Conservation (phyloP, 2,797 vertebrate species). For the Acomys russatus region DNA sequence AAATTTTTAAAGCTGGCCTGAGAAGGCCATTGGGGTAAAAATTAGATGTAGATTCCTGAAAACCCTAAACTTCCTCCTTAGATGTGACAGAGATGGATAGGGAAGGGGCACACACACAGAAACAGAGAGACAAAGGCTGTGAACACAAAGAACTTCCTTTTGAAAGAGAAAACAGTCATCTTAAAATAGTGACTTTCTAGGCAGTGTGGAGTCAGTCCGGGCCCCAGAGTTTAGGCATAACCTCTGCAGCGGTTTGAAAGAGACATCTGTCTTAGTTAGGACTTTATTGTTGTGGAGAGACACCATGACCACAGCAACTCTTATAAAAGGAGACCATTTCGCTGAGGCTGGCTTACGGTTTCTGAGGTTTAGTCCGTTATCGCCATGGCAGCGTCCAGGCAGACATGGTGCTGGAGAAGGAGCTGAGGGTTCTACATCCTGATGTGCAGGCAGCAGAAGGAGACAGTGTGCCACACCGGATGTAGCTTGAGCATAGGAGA, state of each 20-base stretch:
- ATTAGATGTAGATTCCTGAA: not conserved
- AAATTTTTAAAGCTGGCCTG: not conserved
- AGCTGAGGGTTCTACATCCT: no score
- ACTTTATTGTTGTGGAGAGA: no score
- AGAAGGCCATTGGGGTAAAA: not conserved
- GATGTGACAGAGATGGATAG: not conserved
- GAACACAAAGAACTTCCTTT: not conserved
- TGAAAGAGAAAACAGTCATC: not conserved
- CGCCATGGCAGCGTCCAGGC: no score
- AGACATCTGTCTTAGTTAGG: not conserved
- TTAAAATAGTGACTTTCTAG: not conserved
- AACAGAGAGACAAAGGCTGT: not conserved
- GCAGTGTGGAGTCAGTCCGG: not conserved
- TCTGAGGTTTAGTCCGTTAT: no score
- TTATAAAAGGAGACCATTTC: no score
- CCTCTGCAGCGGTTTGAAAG: not conserved
- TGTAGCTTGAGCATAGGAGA: no score
- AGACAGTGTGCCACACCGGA: no score
- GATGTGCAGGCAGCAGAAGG: no score
- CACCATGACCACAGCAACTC: no score
- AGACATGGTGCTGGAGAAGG: no score
- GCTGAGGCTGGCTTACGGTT: no score
- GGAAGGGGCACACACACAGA: not conserved
- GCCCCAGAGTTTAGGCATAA: constrained; percentile 30
- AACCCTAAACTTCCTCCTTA: constrained; percentile 6